A percentile compares a stretch with the other conserved stretches of the same genome.
These are phyloP conservation scores for Leistus spinibarbis DNA, from an alignment of 2,888 invertebrate genomes.

Conservation along the genomic window DNA sequence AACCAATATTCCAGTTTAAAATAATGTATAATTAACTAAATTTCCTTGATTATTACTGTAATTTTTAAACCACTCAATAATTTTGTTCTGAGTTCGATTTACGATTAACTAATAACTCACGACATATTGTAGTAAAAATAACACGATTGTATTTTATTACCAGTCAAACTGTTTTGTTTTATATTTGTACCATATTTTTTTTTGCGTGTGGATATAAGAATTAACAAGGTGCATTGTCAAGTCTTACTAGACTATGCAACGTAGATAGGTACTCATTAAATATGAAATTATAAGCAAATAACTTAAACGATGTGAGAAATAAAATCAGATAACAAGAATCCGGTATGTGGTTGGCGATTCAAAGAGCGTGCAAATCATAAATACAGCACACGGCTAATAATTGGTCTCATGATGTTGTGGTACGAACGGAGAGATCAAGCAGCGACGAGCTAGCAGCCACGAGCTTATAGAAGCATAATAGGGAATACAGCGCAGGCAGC, in stretches of 20 bases:
- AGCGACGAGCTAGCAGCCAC: neutral
- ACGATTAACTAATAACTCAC: too few species aligned
- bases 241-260: neutral
- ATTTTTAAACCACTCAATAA: too few species aligned
- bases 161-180: too few species aligned
- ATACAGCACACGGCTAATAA: neutral
- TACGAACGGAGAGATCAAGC: neutral
- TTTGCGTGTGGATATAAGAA: neutral
- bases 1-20: too few species aligned
- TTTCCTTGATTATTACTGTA: too few species aligned
- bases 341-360: neutral
- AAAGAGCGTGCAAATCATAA: neutral
- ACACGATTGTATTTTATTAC: too few species aligned
- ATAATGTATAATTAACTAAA: too few species aligned
- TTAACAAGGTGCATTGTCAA: too few species aligned
- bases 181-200: neutral
- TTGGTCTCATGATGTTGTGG: slow-evolving; percentile 3
- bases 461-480: neutral
- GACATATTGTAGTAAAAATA: too few species aligned
- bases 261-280: neutral
- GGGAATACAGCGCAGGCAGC: slow-evolving; percentile 32
- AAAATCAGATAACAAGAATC: neutral
- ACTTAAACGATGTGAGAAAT: neutral
- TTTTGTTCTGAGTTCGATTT: too few species aligned
- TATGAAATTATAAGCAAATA: neutral